A percentile compares a stretch with the other conserved stretches of the same genome.
Evolutionary conservation across 2,113 vertebrate genomes (phyloP).

Genomic region (Gobius niger): DNA sequence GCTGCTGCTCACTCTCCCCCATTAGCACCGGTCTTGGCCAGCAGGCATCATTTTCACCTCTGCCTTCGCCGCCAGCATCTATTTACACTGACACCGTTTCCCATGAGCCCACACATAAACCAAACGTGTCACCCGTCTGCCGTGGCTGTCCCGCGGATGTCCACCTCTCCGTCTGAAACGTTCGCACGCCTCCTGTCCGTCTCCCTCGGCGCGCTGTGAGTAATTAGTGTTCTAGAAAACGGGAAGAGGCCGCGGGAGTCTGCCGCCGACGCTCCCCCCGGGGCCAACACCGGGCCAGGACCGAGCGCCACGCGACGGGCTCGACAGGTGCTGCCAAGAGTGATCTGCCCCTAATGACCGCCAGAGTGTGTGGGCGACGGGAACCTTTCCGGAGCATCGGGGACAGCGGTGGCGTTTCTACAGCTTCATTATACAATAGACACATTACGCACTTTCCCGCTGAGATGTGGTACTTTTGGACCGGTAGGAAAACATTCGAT

Average conservation of each 20-base stretch:
- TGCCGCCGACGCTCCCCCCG: not conserved
- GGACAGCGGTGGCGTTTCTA: not conserved
- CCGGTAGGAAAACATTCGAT: too few relatives aligned
- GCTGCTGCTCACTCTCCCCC: not conserved
- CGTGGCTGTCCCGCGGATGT: not conserved
- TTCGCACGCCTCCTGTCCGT: not conserved
- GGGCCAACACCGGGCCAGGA: not conserved
- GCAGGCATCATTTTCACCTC: not conserved
- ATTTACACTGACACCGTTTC: not conserved
- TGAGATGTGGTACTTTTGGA: too few relatives aligned
- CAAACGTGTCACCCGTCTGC: not conserved
- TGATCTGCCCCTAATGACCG: conserved; percentile 3
- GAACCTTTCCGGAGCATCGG: not conserved
- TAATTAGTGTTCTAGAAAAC: not conserved
- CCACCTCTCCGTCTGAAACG: not conserved
- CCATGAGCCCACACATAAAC: not conserved
- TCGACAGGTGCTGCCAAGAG: conserved; percentile 2
- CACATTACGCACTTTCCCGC: too few relatives aligned
- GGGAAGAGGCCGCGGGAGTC: not conserved
- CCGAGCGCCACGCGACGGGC: not conserved
- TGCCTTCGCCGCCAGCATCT: not conserved
- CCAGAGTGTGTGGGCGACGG: not conserved
- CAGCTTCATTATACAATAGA: not conserved
- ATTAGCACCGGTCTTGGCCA: not conserved
- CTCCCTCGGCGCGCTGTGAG: not conserved